A percentile compares a stretch with the other conserved stretches of the same genome.
Conservation (phyloP, 2,797 vertebrate species). For the Trichosurus vulpecula region DNA sequence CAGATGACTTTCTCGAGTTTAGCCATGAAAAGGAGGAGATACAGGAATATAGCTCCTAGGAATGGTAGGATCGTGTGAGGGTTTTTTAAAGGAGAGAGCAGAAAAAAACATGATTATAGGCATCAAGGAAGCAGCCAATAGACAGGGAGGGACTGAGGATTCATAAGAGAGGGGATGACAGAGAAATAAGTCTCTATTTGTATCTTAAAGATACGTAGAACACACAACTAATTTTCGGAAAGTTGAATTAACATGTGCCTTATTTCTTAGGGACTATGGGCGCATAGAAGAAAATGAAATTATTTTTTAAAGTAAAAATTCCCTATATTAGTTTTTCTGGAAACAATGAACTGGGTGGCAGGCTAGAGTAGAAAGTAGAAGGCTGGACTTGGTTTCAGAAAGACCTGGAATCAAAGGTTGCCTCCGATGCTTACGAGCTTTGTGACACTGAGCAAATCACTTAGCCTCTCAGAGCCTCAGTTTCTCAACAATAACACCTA, state of each 20-base stretch:
- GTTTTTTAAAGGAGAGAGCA: background rate
- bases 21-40: background rate
- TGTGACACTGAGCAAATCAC: background rate
- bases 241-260: background rate
- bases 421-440: background rate
- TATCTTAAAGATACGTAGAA: background rate
- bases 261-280: background rate
- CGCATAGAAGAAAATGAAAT: background rate
- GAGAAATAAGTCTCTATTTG: background rate
- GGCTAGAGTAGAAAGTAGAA: background rate
- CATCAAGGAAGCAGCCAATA: background rate
- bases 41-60: background rate
- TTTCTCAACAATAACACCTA: slow-evolving; percentile 17
- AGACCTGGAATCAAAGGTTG: background rate
- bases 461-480: background rate
- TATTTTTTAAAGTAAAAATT: background rate
- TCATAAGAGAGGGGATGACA: background rate
- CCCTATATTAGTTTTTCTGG: background rate
- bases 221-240: background rate
- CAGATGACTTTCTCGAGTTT: background rate
- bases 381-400: background rate
- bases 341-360: background rate
- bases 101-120: background rate
- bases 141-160: background rate
- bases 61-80: background rate